A percentile compares a stretch with the other conserved stretches of the same genome.
Conservation (phyloP, 2,113 vertebrate species). For the Thunnus thynnus region DNA sequence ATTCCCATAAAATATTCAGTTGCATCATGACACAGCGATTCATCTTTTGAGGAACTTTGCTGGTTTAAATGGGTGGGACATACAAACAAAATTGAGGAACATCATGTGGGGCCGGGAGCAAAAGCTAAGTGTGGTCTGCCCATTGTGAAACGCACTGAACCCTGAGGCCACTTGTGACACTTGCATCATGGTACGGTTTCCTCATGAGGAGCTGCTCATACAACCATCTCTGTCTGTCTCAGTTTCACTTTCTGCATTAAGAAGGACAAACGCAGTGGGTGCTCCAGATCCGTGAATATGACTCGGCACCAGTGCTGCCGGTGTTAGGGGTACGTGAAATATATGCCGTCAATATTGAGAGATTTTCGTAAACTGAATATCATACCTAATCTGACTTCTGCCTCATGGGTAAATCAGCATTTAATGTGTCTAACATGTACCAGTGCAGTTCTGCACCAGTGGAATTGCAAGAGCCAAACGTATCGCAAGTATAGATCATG, state of each 20-base stretch:
- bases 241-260: background rate
- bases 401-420: background rate
- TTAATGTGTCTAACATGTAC: background rate
- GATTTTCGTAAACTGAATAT: background rate
- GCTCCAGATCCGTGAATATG: background rate
- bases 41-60: background rate
- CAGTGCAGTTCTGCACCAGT: background rate
- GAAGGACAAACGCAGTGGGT: background rate
- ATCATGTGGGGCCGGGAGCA: background rate
- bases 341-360: background rate
- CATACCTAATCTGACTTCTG: background rate
- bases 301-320: background rate
- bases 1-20: background rate
- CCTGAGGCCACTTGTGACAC: constrained; percentile 27
- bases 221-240: background rate
- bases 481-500: background rate
- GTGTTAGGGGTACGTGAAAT: background rate
- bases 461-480: background rate
- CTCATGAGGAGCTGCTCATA: background rate
- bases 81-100: background rate
- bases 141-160: constrained; percentile 22
- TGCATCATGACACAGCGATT: background rate
- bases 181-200: constrained; percentile 15
- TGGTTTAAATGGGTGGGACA: constrained; percentile 4
- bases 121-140: background rate